These are phyloP conservation scores for Myxocyprinus asiaticus DNA, from an alignment of 2,113 vertebrate species.

Conservation along the genomic window DNA sequence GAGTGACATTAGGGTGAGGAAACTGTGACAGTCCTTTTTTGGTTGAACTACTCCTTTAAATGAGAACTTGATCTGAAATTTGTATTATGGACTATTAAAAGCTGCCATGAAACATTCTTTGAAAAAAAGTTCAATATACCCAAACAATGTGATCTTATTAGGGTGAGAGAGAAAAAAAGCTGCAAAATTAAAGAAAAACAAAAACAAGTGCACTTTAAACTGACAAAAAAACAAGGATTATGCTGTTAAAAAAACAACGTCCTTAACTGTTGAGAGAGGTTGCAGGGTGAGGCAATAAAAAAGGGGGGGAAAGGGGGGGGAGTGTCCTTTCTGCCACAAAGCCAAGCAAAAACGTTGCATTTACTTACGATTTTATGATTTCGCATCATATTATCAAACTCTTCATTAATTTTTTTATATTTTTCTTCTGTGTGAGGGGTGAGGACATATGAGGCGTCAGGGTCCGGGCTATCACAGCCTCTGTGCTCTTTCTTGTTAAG, in stretches of 20 bases:
- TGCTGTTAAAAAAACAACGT: slow-evolving; percentile 46
- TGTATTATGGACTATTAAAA: no score
- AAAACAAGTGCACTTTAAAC: slow-evolving; percentile 62
- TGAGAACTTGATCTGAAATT: no score
- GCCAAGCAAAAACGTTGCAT: slow-evolving; percentile 77
- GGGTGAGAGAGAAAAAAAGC: slow-evolving; percentile 61
- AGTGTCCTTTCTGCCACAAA: slow-evolving; percentile 76
- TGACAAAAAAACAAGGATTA: slow-evolving; percentile 54
- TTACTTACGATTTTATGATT: slow-evolving; percentile 99
- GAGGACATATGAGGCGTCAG: slow-evolving; percentile 98
- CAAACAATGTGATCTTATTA: slow-evolving; percentile 77
- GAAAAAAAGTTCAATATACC: slow-evolving; percentile 50
- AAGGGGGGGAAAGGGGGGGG: slow-evolving; percentile 52
- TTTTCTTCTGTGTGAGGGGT: slow-evolving; percentile 99
- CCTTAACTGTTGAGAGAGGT: slow-evolving; percentile 60
- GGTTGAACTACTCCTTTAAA: no score
- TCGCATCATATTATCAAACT: slow-evolving; percentile 99
- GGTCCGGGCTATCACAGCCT: slow-evolving; percentile 99
- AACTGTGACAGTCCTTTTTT: no score
- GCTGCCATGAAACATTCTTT: no score
- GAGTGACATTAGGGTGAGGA: no score
- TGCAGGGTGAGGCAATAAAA: slow-evolving; percentile 61
- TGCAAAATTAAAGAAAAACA: slow-evolving; percentile 54
- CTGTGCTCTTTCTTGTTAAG: slow-evolving; percentile 99
- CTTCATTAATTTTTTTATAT: slow-evolving; percentile 99